Percentiles rank a stretch among this genome's conserved stretches.
phyloP scores from a whole-genome alignment of 2,113 vertebrate genomes.

The Crotalus horridus region DNA sequence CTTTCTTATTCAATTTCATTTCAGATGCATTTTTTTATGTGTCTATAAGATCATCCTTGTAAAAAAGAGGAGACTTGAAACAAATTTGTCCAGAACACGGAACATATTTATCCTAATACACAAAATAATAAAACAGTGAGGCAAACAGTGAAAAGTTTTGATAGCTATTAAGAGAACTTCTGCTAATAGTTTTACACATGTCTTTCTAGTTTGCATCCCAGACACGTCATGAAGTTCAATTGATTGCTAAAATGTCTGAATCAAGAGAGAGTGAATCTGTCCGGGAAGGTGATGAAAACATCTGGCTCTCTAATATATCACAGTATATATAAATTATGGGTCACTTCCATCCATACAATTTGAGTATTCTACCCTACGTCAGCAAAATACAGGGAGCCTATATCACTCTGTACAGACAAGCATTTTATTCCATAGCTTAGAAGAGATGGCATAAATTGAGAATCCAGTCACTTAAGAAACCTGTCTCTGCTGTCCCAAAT shows the following conservation, averaged over 20 bases:
- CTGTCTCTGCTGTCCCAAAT: not conserved
- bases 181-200: not conserved
- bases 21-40: not conserved
- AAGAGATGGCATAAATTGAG: not conserved
- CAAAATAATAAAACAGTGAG: not conserved
- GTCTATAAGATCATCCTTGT: not conserved
- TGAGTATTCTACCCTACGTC: not conserved
- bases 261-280: slow-evolving; percentile 6
- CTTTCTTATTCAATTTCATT: not conserved
- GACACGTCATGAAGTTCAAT: not conserved
- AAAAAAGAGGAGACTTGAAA: not conserved
- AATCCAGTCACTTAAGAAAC: not conserved
- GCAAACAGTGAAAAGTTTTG: not conserved
- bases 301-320: slow-evolving; percentile 1
- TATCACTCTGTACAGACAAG: not conserved
- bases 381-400: not conserved
- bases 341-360: not conserved
- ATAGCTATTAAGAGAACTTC: not conserved
- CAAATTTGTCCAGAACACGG: not conserved
- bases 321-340: not conserved
- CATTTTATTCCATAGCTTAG: not conserved
- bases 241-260: not conserved
- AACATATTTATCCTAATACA: not conserved
- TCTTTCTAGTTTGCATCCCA: not conserved
- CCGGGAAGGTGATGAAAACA: not conserved